Base-by-base conservation (phyloP, 2,797 vertebrate species). In the Spheniscus humboldti region DNA sequence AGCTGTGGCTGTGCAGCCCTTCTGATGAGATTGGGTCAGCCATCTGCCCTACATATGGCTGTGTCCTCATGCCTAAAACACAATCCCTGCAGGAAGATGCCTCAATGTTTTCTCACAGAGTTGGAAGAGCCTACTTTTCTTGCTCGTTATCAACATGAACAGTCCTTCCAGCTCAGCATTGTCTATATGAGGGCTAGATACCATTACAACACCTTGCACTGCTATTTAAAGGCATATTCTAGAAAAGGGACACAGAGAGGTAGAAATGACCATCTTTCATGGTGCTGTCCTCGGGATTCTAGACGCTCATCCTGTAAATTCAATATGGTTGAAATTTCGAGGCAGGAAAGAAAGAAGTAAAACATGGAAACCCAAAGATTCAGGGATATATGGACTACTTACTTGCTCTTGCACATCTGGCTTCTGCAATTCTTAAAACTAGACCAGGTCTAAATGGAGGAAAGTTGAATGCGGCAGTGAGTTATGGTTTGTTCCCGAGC, bases 121-220 rank as follows among this genome's bases (percentile, higher is more conserved):
- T 35, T 76, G 17, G 13, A 71, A 64, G 12, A 33, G 9, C 37
- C 37, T 45, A 16, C 13, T 77, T 85, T 31, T 57, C 72, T 37
- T 57, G 37, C n/a, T 64, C 2, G 0, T 13, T 68, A 47, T 13
- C 2, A 1, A n/a, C 4, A 0, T 33, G 41, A 69, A 56, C 31
- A 39, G 35, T 18, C 55, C 30, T 62, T 88, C 48, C 43, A n/a
- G 60, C 55, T 45, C 48, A 56, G 30, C 20, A 14, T 37, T n/a
- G 18, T 56, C 67, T 67, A 0, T n/a, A 24, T 27, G 74, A 69
- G 62, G 11, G 50, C 14, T 68, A 52, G 62, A n/a, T 63, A 45
- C 10, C 15, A 6, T 43, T 48, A 56, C 33, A 57, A 20, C 10
- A 14, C 19, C 10, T 45, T 74, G 35, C 48, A n/a, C 13, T 33